phyloP scores from a whole-genome alignment of 2,888 invertebrate species.

The Lamproptera curius region DNA sequence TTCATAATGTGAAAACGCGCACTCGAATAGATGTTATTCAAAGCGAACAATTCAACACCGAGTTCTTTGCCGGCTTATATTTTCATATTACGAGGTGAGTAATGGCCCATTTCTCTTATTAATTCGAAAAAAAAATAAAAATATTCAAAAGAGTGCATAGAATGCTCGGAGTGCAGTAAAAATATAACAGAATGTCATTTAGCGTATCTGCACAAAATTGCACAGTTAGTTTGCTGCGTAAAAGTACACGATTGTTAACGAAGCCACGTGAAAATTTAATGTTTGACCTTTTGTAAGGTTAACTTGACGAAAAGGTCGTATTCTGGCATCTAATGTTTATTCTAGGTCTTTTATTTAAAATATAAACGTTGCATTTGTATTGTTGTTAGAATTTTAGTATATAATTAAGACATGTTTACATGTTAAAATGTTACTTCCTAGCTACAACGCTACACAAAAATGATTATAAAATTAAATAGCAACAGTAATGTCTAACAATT shows the following conservation, averaged over 20 bases:
- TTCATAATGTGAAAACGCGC: not conserved
- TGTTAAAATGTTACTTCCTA: too few species aligned
- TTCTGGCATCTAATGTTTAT: not conserved
- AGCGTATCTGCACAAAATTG: not conserved
- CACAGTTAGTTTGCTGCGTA: too few species aligned
- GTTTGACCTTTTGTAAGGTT: not conserved
- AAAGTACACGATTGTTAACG: not conserved
- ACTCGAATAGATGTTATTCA: slow-evolving; percentile 3
- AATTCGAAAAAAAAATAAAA: slow-evolving; percentile 11
- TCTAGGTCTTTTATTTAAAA: too few species aligned
- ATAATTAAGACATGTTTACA: too few species aligned
- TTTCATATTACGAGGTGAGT: slow-evolving; percentile 11
- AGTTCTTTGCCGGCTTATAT: slow-evolving; percentile 4
- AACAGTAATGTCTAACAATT: too few species aligned
- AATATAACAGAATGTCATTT: slow-evolving; percentile 3
- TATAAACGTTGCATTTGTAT: too few species aligned
- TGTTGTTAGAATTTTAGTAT: too few species aligned
- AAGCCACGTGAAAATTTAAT: not conserved
- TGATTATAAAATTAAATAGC: too few species aligned
- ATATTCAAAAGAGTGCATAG: slow-evolving; percentile 7
- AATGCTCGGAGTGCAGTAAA: not conserved
- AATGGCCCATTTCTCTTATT: slow-evolving; percentile 17
- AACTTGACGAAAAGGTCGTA: not conserved
- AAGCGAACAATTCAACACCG: slow-evolving; percentile 15
- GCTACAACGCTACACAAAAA: too few species aligned